A percentile compares a stretch with the other conserved stretches of the same genome.
These are phyloP conservation scores for Amniataba percoides DNA, from an alignment of 2,797 vertebrate species.

Conservation along the genomic window DNA sequence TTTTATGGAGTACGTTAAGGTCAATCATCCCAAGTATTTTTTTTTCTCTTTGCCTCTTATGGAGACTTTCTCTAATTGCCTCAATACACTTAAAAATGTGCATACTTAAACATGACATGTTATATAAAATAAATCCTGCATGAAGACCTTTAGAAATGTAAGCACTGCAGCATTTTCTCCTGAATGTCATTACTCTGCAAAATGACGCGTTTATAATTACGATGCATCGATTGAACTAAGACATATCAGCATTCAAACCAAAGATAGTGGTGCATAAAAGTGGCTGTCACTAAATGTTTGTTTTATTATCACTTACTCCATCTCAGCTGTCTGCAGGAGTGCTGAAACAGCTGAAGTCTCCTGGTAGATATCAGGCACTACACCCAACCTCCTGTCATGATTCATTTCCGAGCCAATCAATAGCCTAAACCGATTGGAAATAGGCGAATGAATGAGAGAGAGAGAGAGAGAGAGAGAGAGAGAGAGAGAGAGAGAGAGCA, in stretches of 20 bases:
- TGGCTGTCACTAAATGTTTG: background rate
- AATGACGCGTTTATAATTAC: background rate
- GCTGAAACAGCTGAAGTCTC: constrained; percentile 22
- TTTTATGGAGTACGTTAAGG: background rate
- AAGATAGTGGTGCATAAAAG: background rate
- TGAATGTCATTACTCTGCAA: background rate
- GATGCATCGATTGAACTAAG: background rate
- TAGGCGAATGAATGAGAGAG: constrained; percentile 24
- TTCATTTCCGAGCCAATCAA: constrained; percentile 68
- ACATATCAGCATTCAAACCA: background rate
- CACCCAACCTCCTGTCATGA: constrained; percentile 54
- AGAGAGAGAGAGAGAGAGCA: constrained; percentile 48
- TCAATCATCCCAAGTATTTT: background rate
- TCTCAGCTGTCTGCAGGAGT: background rate
- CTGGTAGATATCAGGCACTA: no score
- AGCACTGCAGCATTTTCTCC: background rate
- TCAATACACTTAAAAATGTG: background rate
- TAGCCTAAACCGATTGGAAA: constrained; percentile 56
- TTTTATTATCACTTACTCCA: background rate
- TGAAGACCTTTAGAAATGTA: background rate
- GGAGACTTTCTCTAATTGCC: background rate
- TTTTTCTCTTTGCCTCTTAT: background rate
- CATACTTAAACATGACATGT: background rate
- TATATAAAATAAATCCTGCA: background rate
- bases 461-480: constrained; percentile 41